Percentiles rank a stretch among this genome's conserved stretches.
phyloP scores from a whole-genome alignment of 2,113 vertebrate species.

The Dromiciops gliroides region DNA sequence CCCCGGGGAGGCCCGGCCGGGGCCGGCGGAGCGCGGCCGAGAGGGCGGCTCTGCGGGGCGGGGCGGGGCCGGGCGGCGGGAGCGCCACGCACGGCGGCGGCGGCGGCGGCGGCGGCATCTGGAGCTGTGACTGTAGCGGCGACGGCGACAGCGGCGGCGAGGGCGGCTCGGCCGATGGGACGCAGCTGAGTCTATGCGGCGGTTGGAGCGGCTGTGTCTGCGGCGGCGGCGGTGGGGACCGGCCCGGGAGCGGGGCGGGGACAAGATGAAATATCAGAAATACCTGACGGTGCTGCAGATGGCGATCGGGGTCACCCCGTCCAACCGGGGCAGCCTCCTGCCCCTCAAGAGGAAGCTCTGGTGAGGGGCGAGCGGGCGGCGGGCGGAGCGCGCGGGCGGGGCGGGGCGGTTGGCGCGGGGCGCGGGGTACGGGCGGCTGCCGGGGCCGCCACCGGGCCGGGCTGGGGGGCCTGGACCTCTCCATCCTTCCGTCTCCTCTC shows the following conservation, averaged over 20 bases:
- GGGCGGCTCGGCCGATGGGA: constrained; percentile 85
- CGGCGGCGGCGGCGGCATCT: constrained; percentile 85
- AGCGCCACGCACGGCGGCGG: constrained; percentile 78
- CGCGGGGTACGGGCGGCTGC: not conserved
- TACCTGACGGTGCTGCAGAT: constrained; percentile 99
- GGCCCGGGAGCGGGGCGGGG: constrained; percentile 90
- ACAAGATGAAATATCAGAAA: constrained; percentile 99
- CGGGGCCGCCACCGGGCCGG: not conserved
- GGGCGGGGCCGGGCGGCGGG: not conserved
- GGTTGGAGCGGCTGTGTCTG: constrained; percentile 90
- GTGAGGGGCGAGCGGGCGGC: constrained; percentile 88
- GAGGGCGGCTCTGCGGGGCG: constrained; percentile 62
- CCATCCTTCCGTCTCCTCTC: not conserved
- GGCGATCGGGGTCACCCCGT: constrained; percentile 98
- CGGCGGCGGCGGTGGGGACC: constrained; percentile 90
- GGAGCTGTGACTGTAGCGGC: constrained; percentile 84
- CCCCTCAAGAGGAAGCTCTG: constrained; percentile 97
- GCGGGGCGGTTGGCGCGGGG: not conserved
- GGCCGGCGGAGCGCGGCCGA: constrained; percentile 44
- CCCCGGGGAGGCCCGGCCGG: not conserved
- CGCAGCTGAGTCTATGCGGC: constrained; percentile 92
- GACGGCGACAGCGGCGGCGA: constrained; percentile 87
- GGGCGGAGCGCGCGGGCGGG: not conserved
- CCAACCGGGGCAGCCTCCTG: constrained; percentile 96
- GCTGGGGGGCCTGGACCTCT: not conserved